Base-by-base conservation (phyloP, 2,797 vertebrate species). In the Coregonus sp. region DNA sequence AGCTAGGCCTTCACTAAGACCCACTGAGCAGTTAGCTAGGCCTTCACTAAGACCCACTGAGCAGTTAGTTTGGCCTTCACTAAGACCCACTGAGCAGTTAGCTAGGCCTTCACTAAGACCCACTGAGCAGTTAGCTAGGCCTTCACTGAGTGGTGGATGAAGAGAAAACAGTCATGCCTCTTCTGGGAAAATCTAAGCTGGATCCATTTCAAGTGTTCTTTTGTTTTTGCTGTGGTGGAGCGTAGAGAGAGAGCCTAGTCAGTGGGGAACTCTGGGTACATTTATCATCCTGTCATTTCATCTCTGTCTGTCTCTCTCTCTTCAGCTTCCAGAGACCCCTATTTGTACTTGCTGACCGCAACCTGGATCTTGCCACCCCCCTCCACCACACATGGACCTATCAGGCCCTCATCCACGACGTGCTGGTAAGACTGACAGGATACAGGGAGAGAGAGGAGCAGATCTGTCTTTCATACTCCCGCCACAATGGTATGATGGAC, bases 321-420 rank as follows among this genome's bases (percentile, higher is more conserved):
- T 91, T 80, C 90, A 99, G 98, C 92, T 99, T 99, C 90, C 98
- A 99, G 91, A 96, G 98, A 86, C 98, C 97, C 14, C 92, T 99
- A 73, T 96, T 99, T 87, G 96, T 99, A 81, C 96, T 99, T 90
- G 95, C 95, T 16, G 98, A 99, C 89, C 96, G 98, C 87, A 99
- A 99, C 89, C 89, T 99, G 90, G 98, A 99, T 92, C 94, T 99
- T 95, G 96, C 98, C 89, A 99, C 97, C 84, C 97, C 97, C 89
- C 95, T 99, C 72, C 98, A 99, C 87, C 98, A 99, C 92, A 98
- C 98, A 52, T 99, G 98, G 98, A 99, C 98, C 81, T 99, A 99
- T 92, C 98, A 99, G 92, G 98, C 98, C 68, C 94, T 99, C 90
- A 97, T 99, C 89, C 98, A 99, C 81, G 98, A 99, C 82, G 97